phyloP scores from a whole-genome alignment of 2,888 invertebrate genomes.

The Patella caerulea region DNA sequence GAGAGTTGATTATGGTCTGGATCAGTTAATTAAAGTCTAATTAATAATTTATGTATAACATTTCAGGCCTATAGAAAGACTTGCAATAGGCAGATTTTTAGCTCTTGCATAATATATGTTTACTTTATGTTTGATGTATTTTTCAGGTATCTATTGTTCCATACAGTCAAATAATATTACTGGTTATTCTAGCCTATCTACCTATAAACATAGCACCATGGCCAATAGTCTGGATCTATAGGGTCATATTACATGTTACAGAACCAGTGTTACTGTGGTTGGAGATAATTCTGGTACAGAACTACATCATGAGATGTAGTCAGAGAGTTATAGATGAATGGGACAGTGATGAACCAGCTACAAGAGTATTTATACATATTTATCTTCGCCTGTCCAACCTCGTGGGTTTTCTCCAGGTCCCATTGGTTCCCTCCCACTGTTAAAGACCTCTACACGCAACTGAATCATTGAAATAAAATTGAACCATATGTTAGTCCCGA shows the following conservation, averaged over 20 bases:
- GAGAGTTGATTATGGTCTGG: too few relatives aligned
- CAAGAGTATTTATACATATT: background rate
- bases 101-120: too few relatives aligned
- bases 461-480: too few relatives aligned
- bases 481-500: too few relatives aligned
- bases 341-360: constrained; percentile 44
- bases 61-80: too few relatives aligned
- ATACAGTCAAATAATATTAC: constrained; percentile 46
- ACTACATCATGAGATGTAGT: constrained; percentile 59
- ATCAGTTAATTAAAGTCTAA: too few relatives aligned
- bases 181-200: constrained; percentile 44
- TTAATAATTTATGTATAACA: too few relatives aligned
- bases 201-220: constrained; percentile 57
- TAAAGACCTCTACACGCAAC: too few relatives aligned
- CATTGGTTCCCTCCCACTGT: too few relatives aligned
- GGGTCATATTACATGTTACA: constrained; percentile 51
- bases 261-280: constrained; percentile 55
- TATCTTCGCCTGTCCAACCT: too few relatives aligned
- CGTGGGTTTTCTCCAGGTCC: too few relatives aligned
- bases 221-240: constrained; percentile 57
- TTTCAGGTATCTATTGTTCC: constrained; percentile 52
- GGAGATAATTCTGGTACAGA: constrained; percentile 54
- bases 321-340: constrained; percentile 51
- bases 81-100: too few relatives aligned
- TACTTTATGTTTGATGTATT: constrained; percentile 9